Percentiles rank a stretch among this genome's conserved stretches.
Conservation (phyloP, 2,113 vertebrate genomes). For the Apus apus region DNA sequence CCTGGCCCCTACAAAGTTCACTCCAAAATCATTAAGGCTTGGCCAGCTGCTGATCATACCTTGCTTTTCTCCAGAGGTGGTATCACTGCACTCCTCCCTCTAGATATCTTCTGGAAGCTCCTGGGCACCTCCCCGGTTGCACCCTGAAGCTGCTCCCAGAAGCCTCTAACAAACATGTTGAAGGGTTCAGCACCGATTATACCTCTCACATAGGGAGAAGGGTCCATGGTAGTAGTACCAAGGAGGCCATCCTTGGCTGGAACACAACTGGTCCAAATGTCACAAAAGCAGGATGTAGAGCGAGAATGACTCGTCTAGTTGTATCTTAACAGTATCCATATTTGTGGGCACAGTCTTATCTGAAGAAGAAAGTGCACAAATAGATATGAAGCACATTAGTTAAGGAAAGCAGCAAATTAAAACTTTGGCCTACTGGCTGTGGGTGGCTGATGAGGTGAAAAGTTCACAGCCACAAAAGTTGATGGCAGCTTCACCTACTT, state of each 20-base stretch:
- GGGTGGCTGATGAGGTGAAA: neutral
- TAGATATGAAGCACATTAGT: neutral
- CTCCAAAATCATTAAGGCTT: neutral
- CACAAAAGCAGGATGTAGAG: neutral
- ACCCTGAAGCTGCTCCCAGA: neutral
- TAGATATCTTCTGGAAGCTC: neutral
- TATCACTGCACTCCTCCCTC: neutral
- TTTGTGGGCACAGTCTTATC: neutral
- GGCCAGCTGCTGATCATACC: neutral
- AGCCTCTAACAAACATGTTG: neutral
- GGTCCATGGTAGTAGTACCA: neutral
- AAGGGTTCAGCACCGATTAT: neutral
- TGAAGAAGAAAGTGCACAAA: neutral
- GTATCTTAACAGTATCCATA: neutral
- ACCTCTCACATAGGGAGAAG: neutral
- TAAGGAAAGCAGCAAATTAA: neutral
- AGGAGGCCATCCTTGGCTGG: neutral
- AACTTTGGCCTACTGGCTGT: neutral
- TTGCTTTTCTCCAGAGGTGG: neutral
- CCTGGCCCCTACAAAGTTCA: neutral
- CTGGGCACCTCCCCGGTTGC: too few species aligned
- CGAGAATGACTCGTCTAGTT: neutral
- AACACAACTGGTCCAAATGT: neutral
- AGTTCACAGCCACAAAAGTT: rapidly evolving
- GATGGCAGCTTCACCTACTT: neutral